Percentiles rank a stretch among this genome's conserved stretches.
Conservation (phyloP, 2,888 invertebrate species). For the Papilio elwesi region DNA sequence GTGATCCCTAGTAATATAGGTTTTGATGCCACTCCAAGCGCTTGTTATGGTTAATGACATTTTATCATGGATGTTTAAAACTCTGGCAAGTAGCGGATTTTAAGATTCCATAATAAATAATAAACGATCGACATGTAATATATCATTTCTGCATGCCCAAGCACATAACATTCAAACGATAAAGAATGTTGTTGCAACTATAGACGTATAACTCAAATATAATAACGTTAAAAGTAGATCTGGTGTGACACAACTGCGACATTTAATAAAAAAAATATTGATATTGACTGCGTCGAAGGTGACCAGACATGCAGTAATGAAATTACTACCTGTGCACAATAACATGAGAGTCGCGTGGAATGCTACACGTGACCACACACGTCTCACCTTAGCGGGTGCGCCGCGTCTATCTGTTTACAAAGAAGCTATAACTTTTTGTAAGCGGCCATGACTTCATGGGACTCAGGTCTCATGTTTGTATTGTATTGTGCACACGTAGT, state of each 20-base stretch:
- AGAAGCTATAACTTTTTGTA: no score
- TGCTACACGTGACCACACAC: not conserved
- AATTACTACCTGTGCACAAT: constrained; percentile 42
- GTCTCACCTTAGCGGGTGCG: not conserved
- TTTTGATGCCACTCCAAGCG: constrained; percentile 77
- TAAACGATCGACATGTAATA: constrained; percentile 59
- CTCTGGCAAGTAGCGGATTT: constrained; percentile 45
- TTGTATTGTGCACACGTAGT: no score
- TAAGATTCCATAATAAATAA: constrained; percentile 60
- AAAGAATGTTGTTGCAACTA: constrained; percentile 72
- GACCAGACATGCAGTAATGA: constrained; percentile 84
- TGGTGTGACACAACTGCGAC: constrained; percentile 66
- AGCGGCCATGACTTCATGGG: no score
- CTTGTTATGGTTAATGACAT: constrained; percentile 71
- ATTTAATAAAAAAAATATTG: constrained; percentile 53
- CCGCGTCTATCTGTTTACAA: no score
- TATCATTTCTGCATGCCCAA: constrained; percentile 84
- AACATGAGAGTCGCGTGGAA: not conserved
- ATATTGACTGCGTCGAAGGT: constrained; percentile 67
- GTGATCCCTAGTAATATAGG: constrained; percentile 47
- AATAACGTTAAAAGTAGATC: constrained; percentile 57
- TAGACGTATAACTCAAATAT: constrained; percentile 58
- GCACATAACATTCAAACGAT: constrained; percentile 72
- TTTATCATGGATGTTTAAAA: constrained; percentile 65
- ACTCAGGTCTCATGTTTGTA: no score